Evolutionary conservation across 2,113 vertebrate species (phyloP).

Genomic region (Ctenomys sociabilis): DNA sequence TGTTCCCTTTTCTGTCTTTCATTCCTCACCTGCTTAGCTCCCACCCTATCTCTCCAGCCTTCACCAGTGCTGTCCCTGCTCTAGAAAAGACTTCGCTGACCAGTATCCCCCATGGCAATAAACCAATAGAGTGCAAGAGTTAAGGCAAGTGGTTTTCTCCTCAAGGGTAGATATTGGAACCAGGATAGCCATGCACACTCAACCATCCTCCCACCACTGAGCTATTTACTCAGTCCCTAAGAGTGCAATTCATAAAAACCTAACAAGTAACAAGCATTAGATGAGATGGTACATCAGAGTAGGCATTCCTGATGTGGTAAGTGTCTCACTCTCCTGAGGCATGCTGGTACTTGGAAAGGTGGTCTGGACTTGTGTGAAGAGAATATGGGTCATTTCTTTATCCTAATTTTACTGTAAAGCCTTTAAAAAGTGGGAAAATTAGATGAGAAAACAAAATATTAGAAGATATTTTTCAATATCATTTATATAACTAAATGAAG

Average conservation of each 20-base stretch:
- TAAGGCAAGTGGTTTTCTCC: background rate
- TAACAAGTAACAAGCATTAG: background rate
- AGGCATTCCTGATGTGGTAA: background rate
- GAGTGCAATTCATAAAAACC: background rate
- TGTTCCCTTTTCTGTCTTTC: background rate
- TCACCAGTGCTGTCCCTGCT: background rate
- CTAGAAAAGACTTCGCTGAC: background rate
- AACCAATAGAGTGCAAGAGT: background rate
- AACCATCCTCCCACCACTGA: background rate
- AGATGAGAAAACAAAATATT: background rate
- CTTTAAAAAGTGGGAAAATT: background rate
- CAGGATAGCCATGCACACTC: background rate
- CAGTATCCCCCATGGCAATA: background rate
- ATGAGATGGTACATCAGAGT: background rate
- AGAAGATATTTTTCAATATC: background rate
- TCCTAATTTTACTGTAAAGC: background rate
- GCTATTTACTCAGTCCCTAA: background rate
- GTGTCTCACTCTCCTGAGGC: background rate
- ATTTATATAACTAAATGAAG: background rate
- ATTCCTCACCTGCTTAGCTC: background rate
- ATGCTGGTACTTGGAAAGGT: background rate
- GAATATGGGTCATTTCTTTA: background rate
- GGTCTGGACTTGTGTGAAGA: background rate
- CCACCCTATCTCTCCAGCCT: background rate
- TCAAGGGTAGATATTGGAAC: background rate